Conservation (phyloP, 1,140 invertebrate species). For the Sycophaga agraensis region DNA sequence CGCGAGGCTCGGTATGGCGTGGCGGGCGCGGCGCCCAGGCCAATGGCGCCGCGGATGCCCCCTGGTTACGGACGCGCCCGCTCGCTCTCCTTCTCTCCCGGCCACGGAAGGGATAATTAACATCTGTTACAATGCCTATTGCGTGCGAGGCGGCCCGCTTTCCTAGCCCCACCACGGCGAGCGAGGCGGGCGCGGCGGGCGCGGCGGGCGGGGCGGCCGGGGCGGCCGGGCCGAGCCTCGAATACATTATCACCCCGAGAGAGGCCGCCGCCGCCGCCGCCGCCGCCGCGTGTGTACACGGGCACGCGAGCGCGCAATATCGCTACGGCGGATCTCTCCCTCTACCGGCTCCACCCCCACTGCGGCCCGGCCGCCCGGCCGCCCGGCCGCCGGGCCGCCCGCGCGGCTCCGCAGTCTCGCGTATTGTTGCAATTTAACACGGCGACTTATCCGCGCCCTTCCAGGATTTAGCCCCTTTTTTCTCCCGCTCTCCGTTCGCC, state of each 20-base stretch:
- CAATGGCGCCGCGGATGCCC: too few species aligned
- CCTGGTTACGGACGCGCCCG: slow-evolving; percentile 5
- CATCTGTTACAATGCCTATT: slow-evolving; percentile 31
- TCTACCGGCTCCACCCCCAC: too few species aligned
- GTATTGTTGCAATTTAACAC: slow-evolving; percentile 32
- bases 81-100: background rate
- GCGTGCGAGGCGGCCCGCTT: slow-evolving; percentile 14
- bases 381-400: too few species aligned
- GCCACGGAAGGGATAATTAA: slow-evolving; percentile 28
- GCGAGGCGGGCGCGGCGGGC: background rate
- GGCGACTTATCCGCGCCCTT: slow-evolving; percentile 12
- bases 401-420: too few species aligned
- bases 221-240: slow-evolving; percentile 26
- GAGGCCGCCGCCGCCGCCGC: background rate
- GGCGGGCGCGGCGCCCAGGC: background rate
- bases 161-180: background rate
- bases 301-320: slow-evolving; percentile 29
- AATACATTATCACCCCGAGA: slow-evolving; percentile 25
- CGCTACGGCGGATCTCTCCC: slow-evolving; percentile 46
- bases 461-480: slow-evolving; percentile 22
- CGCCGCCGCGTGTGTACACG: too few species aligned
- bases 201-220: background rate
- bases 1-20: too few species aligned
- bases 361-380: too few species aligned
- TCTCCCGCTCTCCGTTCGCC: slow-evolving; percentile 10